Evolutionary conservation across 2,888 invertebrate species (phyloP).

Genomic region (Drosophila diplacantha): DNA sequence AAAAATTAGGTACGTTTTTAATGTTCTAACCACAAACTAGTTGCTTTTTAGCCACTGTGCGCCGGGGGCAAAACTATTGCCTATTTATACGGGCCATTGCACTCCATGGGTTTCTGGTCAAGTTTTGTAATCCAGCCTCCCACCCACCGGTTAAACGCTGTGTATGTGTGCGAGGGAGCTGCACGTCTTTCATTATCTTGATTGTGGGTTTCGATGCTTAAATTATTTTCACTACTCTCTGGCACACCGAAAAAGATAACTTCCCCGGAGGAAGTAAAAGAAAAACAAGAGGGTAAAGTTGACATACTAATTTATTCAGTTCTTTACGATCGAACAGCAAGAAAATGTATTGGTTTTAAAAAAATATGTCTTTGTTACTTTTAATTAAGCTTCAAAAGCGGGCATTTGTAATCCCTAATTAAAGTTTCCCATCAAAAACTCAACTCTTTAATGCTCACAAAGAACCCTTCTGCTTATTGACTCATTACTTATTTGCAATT

Average conservation of each 20-base stretch:
- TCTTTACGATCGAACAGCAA: too few relatives aligned
- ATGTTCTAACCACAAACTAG: not conserved
- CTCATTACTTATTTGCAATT: constrained; percentile 4
- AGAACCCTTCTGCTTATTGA: not conserved
- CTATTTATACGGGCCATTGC: constrained; percentile 25
- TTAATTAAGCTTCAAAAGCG: not conserved
- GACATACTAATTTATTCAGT: not conserved
- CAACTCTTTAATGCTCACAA: not conserved
- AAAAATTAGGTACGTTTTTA: not conserved
- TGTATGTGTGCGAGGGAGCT: not conserved
- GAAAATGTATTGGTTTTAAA: not conserved
- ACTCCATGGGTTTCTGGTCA: constrained; percentile 16
- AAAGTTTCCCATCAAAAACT: too few relatives aligned
- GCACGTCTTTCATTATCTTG: constrained; percentile 31
- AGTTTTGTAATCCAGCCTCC: constrained; percentile 2
- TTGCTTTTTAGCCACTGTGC: not conserved
- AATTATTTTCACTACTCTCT: constrained; percentile 26
- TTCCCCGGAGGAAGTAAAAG: not conserved
- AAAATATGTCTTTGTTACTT: not conserved
- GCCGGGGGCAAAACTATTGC: constrained; percentile 25
- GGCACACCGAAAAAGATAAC: constrained; percentile 5
- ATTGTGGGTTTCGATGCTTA: constrained; percentile 34
- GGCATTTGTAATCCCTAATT: not conserved
- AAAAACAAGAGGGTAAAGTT: not conserved
- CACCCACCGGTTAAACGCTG: not conserved